Base-by-base conservation (phyloP, 2,113 vertebrate genomes). In the Fregata magnificens region DNA sequence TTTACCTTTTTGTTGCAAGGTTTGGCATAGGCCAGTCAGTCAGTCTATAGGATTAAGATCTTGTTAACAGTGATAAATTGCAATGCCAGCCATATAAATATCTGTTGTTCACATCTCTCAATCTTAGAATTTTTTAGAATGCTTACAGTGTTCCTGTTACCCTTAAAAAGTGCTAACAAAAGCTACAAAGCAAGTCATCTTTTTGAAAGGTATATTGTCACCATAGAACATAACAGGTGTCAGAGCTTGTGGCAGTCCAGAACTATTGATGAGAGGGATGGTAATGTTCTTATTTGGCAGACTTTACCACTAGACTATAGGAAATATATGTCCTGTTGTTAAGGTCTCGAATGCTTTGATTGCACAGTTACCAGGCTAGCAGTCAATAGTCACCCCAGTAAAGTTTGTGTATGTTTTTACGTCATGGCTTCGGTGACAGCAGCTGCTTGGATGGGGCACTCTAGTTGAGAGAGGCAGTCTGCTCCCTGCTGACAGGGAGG, bases 401-500 rank as follows among this genome's bases (percentile, higher is more conserved):
- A 47, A 22, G 42, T 3, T 66, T 45, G 31, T 13, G 5, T 45
- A 2, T 14, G 31, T 50, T 40, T 69, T 13, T 19, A 13, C 4
- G 5, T 3, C 3, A 1, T 8, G 31, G n/a, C 7, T 4, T 6
- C 17, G 38, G 62, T 9, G 53, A 11, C 34, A 16, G 10, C 66
- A 32, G 66, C 52, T 24, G 40, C 26, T 29, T 7, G 63, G 16
- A 8, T 19, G 25, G 44, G 59, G 29, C 31, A 18, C 11, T 2
- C 7, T 6, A 18, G 40, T 13, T 12, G 10, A 1, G 10, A 42
- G 40, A 47, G 20, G 20, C 0, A 0, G 8, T 8, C 20, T 42
- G 47, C 49, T 63, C 42, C 76, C 42, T 13, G 1, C 1, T 6
- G 69, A 31, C 42, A 18, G 15, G 42, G 11, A 21, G 58, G 28